Conservation (phyloP, 2,888 invertebrate genomes). For the Pardosa pseudoannulata region DNA sequence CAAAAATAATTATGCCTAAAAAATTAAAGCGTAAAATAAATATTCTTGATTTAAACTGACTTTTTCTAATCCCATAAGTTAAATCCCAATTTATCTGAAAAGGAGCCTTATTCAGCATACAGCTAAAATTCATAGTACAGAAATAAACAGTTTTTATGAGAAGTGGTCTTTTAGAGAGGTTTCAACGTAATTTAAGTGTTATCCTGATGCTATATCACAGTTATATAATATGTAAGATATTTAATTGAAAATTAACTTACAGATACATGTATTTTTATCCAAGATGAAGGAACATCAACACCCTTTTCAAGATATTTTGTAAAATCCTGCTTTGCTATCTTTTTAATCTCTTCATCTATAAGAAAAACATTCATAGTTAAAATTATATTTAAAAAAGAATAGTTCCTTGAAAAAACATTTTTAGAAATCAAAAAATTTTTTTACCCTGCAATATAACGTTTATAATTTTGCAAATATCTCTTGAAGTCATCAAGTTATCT, state of each 20-base stretch:
- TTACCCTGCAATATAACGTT: not conserved
- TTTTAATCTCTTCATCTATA: not conserved
- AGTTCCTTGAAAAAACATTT: not conserved
- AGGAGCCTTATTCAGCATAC: not conserved
- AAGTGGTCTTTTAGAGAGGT: not conserved
- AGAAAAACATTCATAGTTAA: not conserved
- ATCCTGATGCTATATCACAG: not conserved
- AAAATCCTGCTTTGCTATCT: not conserved
- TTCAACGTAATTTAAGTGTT: not conserved
- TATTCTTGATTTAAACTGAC: no score
- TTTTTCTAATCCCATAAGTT: no score
- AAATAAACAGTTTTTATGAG: not conserved
- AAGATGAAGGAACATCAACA: not conserved
- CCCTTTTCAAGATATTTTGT: not conserved
- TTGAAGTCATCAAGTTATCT: conserved; percentile 2
- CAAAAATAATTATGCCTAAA: no score
- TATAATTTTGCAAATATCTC: not conserved
- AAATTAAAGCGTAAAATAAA: no score
- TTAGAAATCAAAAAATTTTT: not conserved
- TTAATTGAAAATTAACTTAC: not conserved
- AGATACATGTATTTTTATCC: not conserved
- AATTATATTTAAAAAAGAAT: not conserved
- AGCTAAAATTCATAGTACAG: not conserved
- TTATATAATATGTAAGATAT: not conserved
- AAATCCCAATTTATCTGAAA: not conserved